Conservation (phyloP, 1,140 invertebrate genomes). For the Mylabris phalerata region DNA sequence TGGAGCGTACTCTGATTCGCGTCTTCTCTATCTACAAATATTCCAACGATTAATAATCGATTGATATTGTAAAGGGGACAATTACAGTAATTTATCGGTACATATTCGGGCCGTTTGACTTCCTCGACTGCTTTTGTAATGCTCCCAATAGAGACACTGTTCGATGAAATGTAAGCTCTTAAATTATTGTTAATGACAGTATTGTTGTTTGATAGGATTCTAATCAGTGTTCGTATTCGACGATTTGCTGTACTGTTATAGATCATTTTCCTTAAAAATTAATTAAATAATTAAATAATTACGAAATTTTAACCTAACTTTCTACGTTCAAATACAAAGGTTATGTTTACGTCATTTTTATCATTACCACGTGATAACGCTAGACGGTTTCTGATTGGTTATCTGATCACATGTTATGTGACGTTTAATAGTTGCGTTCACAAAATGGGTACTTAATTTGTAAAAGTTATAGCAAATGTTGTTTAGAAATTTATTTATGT, state of each 20-base stretch:
- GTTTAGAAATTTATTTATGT: no score
- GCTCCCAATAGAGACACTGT: constrained; percentile 66
- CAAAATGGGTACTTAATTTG: no score
- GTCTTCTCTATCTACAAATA: constrained; percentile 33
- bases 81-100: constrained; percentile 80
- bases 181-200: constrained; percentile 25
- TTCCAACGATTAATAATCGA: neutral
- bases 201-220: constrained; percentile 20
- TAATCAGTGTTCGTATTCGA: constrained; percentile 20
- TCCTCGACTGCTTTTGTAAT: constrained; percentile 58
- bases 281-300: neutral
- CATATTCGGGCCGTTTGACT: constrained; percentile 66
- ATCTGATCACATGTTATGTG: no score
- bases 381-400: no score
- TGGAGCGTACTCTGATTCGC: constrained; percentile 65
- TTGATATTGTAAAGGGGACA: neutral
- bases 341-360: neutral
- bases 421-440: no score
- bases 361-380: no score
- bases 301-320: neutral
- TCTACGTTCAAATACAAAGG: neutral
- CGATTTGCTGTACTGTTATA: constrained; percentile 6
- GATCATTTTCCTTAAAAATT: constrained; percentile 15
- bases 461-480: no score
- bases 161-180: constrained; percentile 44